Conservation (phyloP, 2,113 vertebrate genomes). For the Pteruthius melanotis region DNA sequence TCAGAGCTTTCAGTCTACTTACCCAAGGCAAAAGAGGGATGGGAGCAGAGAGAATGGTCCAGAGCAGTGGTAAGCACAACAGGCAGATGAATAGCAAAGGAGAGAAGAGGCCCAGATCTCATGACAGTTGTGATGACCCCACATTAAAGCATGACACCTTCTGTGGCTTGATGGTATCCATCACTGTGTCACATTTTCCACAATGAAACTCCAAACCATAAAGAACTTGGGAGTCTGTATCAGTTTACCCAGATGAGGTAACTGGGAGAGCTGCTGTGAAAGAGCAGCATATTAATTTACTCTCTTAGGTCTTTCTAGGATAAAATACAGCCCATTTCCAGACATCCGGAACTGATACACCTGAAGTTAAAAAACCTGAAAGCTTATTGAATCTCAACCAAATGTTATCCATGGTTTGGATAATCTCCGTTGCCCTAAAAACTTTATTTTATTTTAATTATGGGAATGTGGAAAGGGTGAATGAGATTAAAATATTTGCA, state of each 20-base stretch:
- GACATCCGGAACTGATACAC: background rate
- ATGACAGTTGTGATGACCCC: background rate
- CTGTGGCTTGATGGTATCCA: background rate
- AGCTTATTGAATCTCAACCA: background rate
- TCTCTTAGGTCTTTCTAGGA: background rate
- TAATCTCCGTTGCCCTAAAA: background rate
- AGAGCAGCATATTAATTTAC: background rate
- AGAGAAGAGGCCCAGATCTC: background rate
- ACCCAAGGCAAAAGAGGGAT: background rate
- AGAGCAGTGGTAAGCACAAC: background rate
- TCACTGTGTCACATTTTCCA: background rate
- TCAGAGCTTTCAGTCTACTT: background rate
- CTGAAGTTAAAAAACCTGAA: background rate
- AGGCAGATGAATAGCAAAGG: background rate
- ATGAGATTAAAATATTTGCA: background rate
- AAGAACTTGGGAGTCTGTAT: background rate
- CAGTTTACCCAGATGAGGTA: background rate
- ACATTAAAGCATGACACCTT: background rate
- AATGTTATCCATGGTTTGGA: background rate
- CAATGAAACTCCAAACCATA: background rate
- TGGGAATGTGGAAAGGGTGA: background rate
- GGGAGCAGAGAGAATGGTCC: background rate
- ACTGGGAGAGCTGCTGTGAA: background rate
- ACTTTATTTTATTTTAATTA: background rate
- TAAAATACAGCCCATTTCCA: background rate